Base-by-base conservation (phyloP, 2,888 invertebrate species). In the Lamproptera curius region DNA sequence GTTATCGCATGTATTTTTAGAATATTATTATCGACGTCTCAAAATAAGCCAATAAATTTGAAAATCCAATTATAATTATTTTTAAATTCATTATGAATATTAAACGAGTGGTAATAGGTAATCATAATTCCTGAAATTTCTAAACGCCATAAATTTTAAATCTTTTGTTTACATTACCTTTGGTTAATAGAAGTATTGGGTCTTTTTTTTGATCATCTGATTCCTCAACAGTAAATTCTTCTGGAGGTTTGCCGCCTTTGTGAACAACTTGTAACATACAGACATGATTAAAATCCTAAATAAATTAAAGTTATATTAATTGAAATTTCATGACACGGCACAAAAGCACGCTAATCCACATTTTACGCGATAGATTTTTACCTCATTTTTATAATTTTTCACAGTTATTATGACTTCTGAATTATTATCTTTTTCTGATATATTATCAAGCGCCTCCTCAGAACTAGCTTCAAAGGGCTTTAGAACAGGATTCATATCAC, bases 321-420 rank as follows among this genome's bases (percentile, higher is more conserved):
- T n/a, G n/a, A n/a, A n/a, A n/a, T n/a, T n/a, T n/a, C n/a, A n/a
- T n/a, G n/a, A n/a, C n/a, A n/a, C n/a, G n/a, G n/a, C n/a, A n/a
- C n/a, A n/a, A n/a, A n/a, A n/a, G n/a, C n/a, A n/a, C n/a, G n/a
- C n/a, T n/a, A n/a, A n/a, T n/a, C n/a, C n/a, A n/a, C n/a, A n/a
- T n/a, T n/a, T n/a, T n/a, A n/a, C n/a, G n/a, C n/a, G n/a, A n/a
- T n/a, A n/a, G n/a, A n/a, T n/a, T n/a, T n/a, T 44, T 64, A 83
- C 84, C 70, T 80, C 62, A 57, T 81, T 70, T 58, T 67, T 70
- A 47, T 78, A 78, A 46, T 80, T 79, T 56, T 82, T 81, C 67
- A 87, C 70, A 8, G 86, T 85, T 28, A 87, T 87, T 11, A 82
- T 68, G 70, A 85, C 78, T 73, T 86, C 86, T 0, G 86, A 86